These are phyloP conservation scores for Tricholaema leucomelas DNA, from an alignment of 2,113 vertebrate genomes.

Conservation along the genomic window DNA sequence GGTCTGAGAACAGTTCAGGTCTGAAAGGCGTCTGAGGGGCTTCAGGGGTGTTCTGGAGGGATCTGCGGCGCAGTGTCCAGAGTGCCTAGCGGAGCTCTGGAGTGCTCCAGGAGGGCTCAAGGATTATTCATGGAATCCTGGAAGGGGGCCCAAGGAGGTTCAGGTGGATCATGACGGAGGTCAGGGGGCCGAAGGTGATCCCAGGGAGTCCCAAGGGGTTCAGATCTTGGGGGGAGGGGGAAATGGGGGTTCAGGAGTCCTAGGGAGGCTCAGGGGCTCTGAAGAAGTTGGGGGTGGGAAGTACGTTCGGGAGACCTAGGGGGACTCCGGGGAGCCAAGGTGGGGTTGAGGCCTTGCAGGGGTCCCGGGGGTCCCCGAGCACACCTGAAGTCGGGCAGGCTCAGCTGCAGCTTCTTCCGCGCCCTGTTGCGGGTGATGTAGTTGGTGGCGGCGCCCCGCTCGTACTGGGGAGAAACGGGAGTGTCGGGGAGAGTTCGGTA, in stretches of 20 bases:
- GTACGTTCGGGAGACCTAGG: background rate
- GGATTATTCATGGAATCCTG: no score
- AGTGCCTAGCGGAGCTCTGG: background rate
- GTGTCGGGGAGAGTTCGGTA: background rate
- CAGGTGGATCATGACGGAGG: no score
- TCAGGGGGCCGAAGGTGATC: background rate
- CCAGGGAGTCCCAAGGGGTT: no score
- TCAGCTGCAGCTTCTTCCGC: conserved; percentile 91
- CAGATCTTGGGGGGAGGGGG: no score
- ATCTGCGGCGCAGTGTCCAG: no score
- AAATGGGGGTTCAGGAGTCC: no score
- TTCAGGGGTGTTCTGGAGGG: no score
- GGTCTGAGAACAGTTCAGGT: no score
- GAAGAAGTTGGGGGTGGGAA: background rate
- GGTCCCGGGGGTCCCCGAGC: background rate
- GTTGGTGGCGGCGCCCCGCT: conserved; percentile 91
- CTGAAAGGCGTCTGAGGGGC: no score
- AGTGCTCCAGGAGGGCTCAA: no score
- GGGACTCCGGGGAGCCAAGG: no score
- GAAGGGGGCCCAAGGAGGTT: no score
- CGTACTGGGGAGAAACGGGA: conserved; percentile 65
- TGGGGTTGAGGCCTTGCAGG: background rate
- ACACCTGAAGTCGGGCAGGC: conserved; percentile 93
- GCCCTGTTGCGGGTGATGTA: conserved; percentile 96
- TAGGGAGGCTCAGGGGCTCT: background rate